phyloP scores from a whole-genome alignment of 1,140 invertebrate genomes.

The Goniozus legneri region DNA sequence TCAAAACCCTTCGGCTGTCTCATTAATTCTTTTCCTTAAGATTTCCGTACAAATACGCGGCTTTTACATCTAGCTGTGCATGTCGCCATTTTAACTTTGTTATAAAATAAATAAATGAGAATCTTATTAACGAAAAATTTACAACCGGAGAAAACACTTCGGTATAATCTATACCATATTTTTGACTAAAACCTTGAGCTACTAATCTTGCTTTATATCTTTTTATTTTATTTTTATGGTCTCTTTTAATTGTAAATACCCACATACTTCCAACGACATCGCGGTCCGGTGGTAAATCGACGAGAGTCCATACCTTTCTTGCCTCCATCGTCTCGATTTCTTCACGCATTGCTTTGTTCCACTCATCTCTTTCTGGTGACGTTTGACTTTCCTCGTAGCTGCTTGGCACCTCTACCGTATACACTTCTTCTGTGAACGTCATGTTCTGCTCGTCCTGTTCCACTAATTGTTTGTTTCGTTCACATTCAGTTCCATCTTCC shows the following conservation, averaged over 20 bases:
- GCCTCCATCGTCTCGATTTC: not conserved
- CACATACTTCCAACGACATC: not conserved
- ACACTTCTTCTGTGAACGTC: not conserved
- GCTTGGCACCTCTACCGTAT: not conserved
- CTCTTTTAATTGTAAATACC: conserved; percentile 4
- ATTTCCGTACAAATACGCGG: conserved; percentile 10
- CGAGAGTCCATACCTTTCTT: not conserved
- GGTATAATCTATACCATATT: conserved; percentile 4
- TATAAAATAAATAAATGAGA: not conserved
- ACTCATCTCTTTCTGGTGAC: not conserved
- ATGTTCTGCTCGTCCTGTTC: not conserved
- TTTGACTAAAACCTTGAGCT: not conserved
- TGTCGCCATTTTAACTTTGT: not conserved
- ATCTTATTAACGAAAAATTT: conserved; percentile 7
- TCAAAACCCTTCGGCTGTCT: conserved; percentile 1
- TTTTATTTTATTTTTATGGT: not conserved
- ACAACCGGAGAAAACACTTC: conserved; percentile 11
- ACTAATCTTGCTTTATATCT: conserved; percentile 11
- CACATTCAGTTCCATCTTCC: not conserved
- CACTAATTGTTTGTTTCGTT: not conserved
- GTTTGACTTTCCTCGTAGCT: not conserved
- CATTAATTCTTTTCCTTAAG: conserved; percentile 4
- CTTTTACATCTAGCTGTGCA: conserved; percentile 4
- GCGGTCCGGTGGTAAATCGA: not conserved
- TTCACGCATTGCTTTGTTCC: conserved; percentile 1